phyloP scores from a whole-genome alignment of 2,888 invertebrate genomes.

The Tipula vernalis region DNA sequence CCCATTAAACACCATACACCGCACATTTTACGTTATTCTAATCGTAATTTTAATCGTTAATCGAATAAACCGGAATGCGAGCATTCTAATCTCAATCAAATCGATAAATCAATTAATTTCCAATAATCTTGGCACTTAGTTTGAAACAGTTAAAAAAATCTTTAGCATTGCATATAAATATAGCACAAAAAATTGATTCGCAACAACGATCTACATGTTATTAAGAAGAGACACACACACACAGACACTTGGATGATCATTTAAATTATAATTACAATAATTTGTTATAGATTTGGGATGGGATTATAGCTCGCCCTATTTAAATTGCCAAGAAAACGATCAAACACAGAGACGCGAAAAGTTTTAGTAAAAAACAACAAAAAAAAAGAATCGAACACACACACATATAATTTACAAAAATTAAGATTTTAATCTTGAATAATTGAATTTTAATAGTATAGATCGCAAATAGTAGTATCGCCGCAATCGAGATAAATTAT shows the following conservation, averaged over 20 bases:
- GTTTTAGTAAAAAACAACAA: background rate
- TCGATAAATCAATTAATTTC: background rate
- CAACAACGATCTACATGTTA: background rate
- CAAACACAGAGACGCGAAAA: background rate
- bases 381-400: background rate
- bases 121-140: background rate
- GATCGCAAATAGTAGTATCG: background rate
- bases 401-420: background rate
- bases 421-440: background rate
- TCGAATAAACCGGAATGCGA: no score
- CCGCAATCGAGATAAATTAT: background rate
- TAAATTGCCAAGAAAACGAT: background rate
- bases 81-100: background rate
- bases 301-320: background rate
- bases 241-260: background rate
- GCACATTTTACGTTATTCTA: background rate
- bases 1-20: background rate
- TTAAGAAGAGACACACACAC: background rate
- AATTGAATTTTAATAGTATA: background rate
- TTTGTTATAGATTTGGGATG: background rate
- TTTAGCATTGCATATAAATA: background rate
- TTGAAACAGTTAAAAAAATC: background rate
- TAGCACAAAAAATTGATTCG: background rate
- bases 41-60: no score
- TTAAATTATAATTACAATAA: slow-evolving; percentile 4